Evolutionary conservation across 2,888 invertebrate genomes (phyloP), one percentile per base, ranked within the genome.

Genomic region (Electrophaes corylata): DNA sequence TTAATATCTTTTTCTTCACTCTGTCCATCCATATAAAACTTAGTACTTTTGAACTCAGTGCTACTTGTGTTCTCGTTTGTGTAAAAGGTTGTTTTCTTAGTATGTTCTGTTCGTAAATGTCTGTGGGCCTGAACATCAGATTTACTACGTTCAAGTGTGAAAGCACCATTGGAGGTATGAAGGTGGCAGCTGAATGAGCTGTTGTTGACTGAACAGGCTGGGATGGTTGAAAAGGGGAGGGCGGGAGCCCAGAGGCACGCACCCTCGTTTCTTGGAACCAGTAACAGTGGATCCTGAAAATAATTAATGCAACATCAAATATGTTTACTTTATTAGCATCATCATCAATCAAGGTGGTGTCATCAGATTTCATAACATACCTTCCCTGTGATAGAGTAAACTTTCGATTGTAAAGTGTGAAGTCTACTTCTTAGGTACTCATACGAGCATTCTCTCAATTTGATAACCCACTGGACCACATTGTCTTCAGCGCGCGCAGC

Each of bases 401-500:
- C 92, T 84, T 94, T 94, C 18, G 94, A 94, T 78, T 95, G 95
- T 14, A 95, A 87, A 47, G 93, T 89, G 47, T 94, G 92, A 43
- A 94, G 89, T 65, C 93, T 93, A 46, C 93, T 93, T 59, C 95
- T 85, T 86, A 95, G 92, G 73, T 94, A 94, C 77, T 95, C 95
- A 76, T 96, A 96, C n/a, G 95, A 95, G 60, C 95, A 93, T 71
- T 93, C 92, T 69, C 94, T 93, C 49, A 96, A 79, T 41, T 93
- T 93, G 57, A 92, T 88, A 5, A 96, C 94, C 96, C 96, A 96
- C 60, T 94, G 93, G 51, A 94, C 93, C 1, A 95, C 94, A 83
- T 95, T 94, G 41, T 92, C 91, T 76, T 96, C 95, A 46, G 95
- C 94, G 44, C 95, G 92, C 29, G 95, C 95, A 39, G 95, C 94